Base-by-base conservation (phyloP, 2,797 vertebrate genomes). In the Sebastes itinus region DNA sequence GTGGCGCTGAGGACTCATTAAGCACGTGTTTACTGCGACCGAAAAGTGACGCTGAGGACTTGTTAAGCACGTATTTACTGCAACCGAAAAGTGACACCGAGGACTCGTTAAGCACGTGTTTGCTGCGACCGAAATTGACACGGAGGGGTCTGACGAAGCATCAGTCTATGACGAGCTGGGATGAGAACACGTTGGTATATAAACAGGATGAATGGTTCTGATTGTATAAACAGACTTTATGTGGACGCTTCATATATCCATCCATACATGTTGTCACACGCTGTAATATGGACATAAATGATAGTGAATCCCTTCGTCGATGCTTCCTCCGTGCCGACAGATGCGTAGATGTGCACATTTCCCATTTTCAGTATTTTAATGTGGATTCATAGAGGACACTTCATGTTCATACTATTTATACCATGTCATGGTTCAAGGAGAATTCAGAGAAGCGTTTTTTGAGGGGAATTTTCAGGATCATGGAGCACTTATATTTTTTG, bases 201-300 rank as follows among this genome's bases (percentile, higher is more conserved):
- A 35, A 25, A 69, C 13, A 18, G 12, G 22, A 67, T 63, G 55
- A 75, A 61, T 64, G 64, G 35, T 6, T 66, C 14, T 62, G 85
- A 82, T 86, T 78, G 61, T 88, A 74, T 23, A 80, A 80, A 71
- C 38, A 56, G 58, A 61, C 30, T 58, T 60, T 30, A 66, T 38
- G 4, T 55, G 13, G 64, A 72, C 28, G 25, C 58, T 74, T 80
- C 42, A 60, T 65, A 33, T 56, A 25, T 46, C n/a, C 60, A 75
- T 28, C 32, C 27, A 32, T 63, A 66, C 23, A 27, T 67, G 42
- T 71, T 71, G 42, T 62, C 52, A 67, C 27, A 54, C 23, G 4
- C 38, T 59, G 28, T 74, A 59, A 81, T 60, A 64, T 46, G 6
- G 55, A 69, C 27, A 28, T 72, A 42, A 7, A 62, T 75, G 14